A percentile compares a stretch with the other conserved stretches of the same genome.
phyloP scores from a whole-genome alignment of 2,888 invertebrate genomes.

The Acronicta alni region DNA sequence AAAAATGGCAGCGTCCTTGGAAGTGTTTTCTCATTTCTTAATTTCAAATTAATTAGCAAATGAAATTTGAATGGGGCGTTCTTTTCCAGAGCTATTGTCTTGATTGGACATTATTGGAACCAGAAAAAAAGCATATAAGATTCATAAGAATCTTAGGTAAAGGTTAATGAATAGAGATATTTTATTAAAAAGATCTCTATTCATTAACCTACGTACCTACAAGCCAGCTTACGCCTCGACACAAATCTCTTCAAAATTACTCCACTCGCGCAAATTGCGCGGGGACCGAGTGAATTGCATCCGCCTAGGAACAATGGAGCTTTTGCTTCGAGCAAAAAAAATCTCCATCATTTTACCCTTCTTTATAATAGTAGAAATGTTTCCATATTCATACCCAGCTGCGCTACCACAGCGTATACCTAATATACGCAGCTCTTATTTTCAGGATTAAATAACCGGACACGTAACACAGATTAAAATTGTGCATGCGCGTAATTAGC shows the following conservation, averaged over 20 bases:
- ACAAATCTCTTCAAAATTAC: constrained; percentile 83
- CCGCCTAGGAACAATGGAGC: constrained; percentile 86
- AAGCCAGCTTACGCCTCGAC: constrained; percentile 59
- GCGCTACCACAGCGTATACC: constrained; percentile 21
- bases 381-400: constrained; percentile 53
- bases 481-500: too few relatives aligned
- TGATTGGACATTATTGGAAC: too few relatives aligned
- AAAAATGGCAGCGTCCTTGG: too few relatives aligned
- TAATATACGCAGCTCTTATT: constrained; percentile 31
- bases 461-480: too few relatives aligned
- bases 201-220: constrained; percentile 62
- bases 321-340: constrained; percentile 80
- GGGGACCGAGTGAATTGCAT: constrained; percentile 87
- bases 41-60: too few relatives aligned
- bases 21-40: too few relatives aligned
- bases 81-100: too few relatives aligned
- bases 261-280: constrained; percentile 87
- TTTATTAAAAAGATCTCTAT: constrained; percentile 51
- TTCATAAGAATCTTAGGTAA: constrained; percentile 16
- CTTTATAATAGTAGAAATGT: constrained; percentile 69
- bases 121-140: too few relatives aligned
- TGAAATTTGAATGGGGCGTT: too few relatives aligned
- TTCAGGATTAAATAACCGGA: constrained; percentile 39
- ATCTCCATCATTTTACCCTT: constrained; percentile 80
- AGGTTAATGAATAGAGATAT: too few relatives aligned